These are phyloP conservation scores for Gnatocerus cornutus DNA, from an alignment of 2,888 invertebrate genomes.

Conservation along the genomic window DNA sequence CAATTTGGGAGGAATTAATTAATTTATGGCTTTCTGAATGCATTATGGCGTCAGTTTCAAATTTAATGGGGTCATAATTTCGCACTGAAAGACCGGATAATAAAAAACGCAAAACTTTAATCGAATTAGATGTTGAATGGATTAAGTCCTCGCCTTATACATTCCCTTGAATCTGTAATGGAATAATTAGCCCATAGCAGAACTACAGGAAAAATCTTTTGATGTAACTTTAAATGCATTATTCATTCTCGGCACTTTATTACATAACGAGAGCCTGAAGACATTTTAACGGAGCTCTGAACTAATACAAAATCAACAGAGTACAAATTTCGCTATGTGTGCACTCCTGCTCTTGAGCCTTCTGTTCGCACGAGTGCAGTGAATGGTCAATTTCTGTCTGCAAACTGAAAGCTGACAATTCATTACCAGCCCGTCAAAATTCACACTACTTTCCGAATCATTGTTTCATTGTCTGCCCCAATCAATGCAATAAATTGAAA, in stretches of 20 bases:
- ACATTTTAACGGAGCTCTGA: constrained; percentile 49
- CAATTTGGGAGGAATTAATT: constrained; percentile 50
- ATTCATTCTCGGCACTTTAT: constrained; percentile 48
- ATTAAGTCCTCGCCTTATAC: constrained; percentile 17
- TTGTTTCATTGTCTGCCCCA: background rate
- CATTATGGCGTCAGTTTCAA: constrained; percentile 38
- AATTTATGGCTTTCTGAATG: constrained; percentile 48
- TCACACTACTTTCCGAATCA: background rate
- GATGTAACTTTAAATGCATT: constrained; percentile 46
- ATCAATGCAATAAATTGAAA: constrained; percentile 12
- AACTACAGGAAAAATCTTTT: constrained; percentile 43
- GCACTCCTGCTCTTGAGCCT: constrained; percentile 35
- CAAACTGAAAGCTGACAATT: background rate
- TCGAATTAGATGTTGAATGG: constrained; percentile 30
- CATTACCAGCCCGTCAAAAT: background rate
- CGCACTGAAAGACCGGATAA: background rate
- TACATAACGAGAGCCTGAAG: constrained; percentile 49
- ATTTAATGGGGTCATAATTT: constrained; percentile 39
- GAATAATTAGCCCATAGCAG: constrained; percentile 41
- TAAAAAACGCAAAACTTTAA: constrained; percentile 24
- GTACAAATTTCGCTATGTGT: constrained; percentile 46
- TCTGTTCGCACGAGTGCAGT: constrained; percentile 28
- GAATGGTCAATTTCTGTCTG: constrained; percentile 1
- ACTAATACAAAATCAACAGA: constrained; percentile 49
- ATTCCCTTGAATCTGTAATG: constrained; percentile 36